Base-by-base conservation (phyloP, 2,113 vertebrate species). In the Natator depressus region DNA sequence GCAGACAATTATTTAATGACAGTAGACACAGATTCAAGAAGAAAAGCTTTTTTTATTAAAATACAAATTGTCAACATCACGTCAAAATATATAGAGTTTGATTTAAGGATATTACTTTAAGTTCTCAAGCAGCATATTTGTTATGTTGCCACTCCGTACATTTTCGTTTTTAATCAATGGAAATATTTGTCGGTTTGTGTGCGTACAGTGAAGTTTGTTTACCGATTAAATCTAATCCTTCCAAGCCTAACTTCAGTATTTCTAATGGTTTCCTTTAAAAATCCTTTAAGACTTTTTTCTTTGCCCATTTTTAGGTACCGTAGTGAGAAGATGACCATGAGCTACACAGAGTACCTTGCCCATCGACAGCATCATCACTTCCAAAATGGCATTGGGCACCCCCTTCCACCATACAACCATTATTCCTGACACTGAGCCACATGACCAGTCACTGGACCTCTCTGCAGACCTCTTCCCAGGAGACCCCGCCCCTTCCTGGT, bases 391-490 rank as follows among this genome's bases (percentile, higher is more conserved):
- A 99, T 99, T 89, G 99, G 99, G 98, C 99, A 99, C 99, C 99
- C 99, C 98, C 99, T 99, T 97, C 99, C 99, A 85, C 99, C 99
- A 3, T 99, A 99, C 99, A 99, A 99, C 99, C 99, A 99, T 99
- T 99, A 99, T 99, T 99, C 99, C 99, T 99, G 99, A 99, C 99
- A 99, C 98, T 99, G 99, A 99, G 99, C 99, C 99, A 98, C 99
- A 99, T 99, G 99, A 99, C 99, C 99, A 99, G 99, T 99, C 99
- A 99, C 98, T 99, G 98, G 99, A 99, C 98, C 99, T 99, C 98
- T 99, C 99, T 98, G 99, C 99, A 98, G 99, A 99, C 99, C 99
- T 99, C 99, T 99, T 99, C 98, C 99, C 99, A 96, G 99, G 99
- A 99, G 99, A 99, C 98, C 99, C 99, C 93, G 97, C 99, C 99